A percentile compares a stretch with the other conserved stretches of the same genome.
phyloP scores from a whole-genome alignment of 2,113 vertebrate genomes.

The Pygoscelis antarcticus region DNA sequence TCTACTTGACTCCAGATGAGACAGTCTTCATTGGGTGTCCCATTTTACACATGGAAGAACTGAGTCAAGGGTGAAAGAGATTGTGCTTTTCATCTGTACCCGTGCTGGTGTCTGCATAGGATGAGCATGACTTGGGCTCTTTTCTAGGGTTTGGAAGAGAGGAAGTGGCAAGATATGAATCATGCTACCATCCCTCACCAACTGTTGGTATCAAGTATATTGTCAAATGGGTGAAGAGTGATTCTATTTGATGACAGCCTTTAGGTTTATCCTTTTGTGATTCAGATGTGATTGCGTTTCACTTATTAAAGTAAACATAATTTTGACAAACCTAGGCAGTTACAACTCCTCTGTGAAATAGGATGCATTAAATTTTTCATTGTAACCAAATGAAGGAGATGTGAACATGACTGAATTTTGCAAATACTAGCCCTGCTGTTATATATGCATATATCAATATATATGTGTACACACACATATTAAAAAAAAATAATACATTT shows the following conservation, averaged over 20 bases:
- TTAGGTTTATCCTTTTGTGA: not conserved
- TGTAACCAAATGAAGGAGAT: not conserved
- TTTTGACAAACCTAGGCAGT: not conserved
- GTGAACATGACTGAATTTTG: not conserved
- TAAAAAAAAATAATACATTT: not conserved
- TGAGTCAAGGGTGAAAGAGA: not conserved
- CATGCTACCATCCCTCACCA: not conserved
- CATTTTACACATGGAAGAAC: not conserved
- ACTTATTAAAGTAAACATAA: not conserved
- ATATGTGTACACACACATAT: not conserved
- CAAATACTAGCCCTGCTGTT: not conserved
- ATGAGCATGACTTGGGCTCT: not conserved
- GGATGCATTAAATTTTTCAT: not conserved
- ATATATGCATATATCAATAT: not conserved
- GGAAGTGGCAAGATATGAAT: not conserved
- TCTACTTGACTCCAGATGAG: not conserved
- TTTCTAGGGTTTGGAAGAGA: not conserved
- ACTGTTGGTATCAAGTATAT: not conserved
- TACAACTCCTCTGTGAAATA: not conserved
- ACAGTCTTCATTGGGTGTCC: not conserved
- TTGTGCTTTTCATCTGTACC: not conserved
- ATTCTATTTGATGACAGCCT: not conserved
- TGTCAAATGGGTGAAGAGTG: not conserved
- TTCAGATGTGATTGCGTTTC: not conserved
- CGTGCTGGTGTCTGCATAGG: not conserved